Conservation (phyloP, 2,888 invertebrate genomes). For the Nephrocerus scutellatus region DNA sequence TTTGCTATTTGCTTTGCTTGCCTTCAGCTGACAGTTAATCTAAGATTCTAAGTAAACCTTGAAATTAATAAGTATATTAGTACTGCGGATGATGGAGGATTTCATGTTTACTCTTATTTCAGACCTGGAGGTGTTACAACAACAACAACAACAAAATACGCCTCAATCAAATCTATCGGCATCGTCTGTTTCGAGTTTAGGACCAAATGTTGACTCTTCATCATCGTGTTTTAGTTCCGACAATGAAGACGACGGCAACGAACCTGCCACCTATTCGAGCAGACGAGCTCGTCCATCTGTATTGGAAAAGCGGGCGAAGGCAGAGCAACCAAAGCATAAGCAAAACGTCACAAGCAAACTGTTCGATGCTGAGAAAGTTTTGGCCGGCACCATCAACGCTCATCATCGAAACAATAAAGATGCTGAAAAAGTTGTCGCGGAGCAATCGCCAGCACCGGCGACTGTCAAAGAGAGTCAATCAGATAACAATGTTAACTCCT, state of each 20-base stretch:
- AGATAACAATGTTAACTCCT: too few relatives aligned
- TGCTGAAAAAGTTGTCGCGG: constrained; percentile 17
- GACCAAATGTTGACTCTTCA: constrained; percentile 63
- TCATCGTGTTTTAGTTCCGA: constrained; percentile 53
- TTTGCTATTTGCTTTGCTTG: too few relatives aligned
- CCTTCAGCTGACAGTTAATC: too few relatives aligned
- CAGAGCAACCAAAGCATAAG: constrained; percentile 6
- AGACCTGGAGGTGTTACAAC: too few relatives aligned
- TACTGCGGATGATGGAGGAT: too few relatives aligned
- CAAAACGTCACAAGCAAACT: constrained; percentile 11
- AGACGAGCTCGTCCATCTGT: constrained; percentile 4
- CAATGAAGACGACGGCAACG: constrained; percentile 33
- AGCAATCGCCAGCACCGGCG: constrained; percentile 17
- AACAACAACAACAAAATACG: constrained; percentile 5
- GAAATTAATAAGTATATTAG: too few relatives aligned
- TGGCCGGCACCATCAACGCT: constrained; percentile 6
- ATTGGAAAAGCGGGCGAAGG: constrained; percentile 5
- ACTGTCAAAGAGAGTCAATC: constrained; percentile 13
- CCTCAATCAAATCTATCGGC: constrained; percentile 34
- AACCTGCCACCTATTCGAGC: neutral
- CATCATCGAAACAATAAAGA: constrained; percentile 17
- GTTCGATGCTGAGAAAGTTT: constrained; percentile 20
- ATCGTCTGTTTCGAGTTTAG: constrained; percentile 61
- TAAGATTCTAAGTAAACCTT: too few relatives aligned
- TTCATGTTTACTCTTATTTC: too few relatives aligned